phyloP scores from a whole-genome alignment of 2,797 vertebrate species.

The Peromyscus attwateri region DNA sequence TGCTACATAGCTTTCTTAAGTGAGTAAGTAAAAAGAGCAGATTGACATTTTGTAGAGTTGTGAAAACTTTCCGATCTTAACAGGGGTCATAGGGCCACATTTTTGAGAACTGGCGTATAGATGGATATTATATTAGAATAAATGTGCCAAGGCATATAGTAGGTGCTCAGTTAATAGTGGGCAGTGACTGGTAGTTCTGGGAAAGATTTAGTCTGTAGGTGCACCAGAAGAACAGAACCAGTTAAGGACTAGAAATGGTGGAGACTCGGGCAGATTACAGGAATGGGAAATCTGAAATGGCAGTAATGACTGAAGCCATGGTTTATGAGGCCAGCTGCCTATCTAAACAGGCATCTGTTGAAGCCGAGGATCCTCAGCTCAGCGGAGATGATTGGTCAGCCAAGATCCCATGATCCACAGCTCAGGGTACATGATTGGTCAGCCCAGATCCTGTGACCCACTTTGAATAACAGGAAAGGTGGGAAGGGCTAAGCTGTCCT shows the following conservation, averaged over 20 bases:
- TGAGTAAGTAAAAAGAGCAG: constrained; percentile 11
- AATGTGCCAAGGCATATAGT: background rate
- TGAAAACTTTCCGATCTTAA: background rate
- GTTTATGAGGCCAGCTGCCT: background rate
- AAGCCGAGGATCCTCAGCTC: background rate
- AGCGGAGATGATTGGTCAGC: background rate
- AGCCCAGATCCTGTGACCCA: background rate
- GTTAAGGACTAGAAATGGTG: background rate
- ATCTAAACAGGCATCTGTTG: background rate
- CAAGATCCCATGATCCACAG: background rate
- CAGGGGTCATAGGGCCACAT: constrained; percentile 31
- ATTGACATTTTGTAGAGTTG: background rate
- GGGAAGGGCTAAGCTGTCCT: background rate
- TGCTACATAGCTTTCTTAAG: background rate
- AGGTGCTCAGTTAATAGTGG: constrained; percentile 36
- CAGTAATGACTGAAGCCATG: too few relatives aligned
- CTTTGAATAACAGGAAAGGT: constrained; percentile 8
- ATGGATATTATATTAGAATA: constrained; percentile 6
- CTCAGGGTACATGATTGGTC: background rate
- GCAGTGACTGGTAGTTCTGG: background rate
- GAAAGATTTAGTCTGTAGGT: background rate
- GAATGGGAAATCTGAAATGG: background rate
- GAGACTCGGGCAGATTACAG: background rate
- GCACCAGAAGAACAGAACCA: background rate
- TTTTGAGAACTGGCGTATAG: constrained; percentile 46